Base-by-base conservation (phyloP, 2,888 invertebrate genomes). In the Pyrochroa serraticornis region DNA sequence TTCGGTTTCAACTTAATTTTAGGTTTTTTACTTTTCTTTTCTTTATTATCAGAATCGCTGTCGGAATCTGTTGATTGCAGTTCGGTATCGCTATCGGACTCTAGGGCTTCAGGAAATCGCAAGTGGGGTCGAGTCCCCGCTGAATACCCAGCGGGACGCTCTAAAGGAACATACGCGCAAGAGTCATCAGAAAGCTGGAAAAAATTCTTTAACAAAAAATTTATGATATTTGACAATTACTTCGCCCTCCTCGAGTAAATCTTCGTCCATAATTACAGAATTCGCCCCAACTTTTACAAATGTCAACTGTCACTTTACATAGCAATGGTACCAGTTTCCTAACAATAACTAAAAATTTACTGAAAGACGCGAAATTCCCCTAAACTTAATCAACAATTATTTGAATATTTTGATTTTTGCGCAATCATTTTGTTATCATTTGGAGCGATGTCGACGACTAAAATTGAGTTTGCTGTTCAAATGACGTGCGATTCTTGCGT, bases 391-490 rank as follows among this genome's bases (percentile, higher is more conserved):
- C 22, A 22, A 22, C 5, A 22, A 22, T 22, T 22, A 22, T 22
- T 22, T 22, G 22, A 22, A 22, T 22, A 22, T 22, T 22, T 22
- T 22, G 5, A 22, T 22, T 22, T 22, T 22, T 22, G 22, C 22
- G 5, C 22, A 22, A 22, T 22, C 22, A 22, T 22, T 22, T 22
- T 22, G 22, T 22, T 22, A 22, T 22, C 22, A 22, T 22, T 22
- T 22, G 7, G 2, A 3, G 30, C 35, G 34, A 78, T 79, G 78
- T 71, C 75, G 31, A 66, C 70, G 30, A 75, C 75, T 7, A 77
- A 86, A 84, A 82, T 87, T 36, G 87, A 88, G 72, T 88, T 88
- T 77, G 84, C 85, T 2, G 87, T 88, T 7, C 81, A 87, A 75
- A 85, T 87, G 82, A 82, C 81, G 51, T 84, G 84, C 54, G 79